Base-by-base conservation (phyloP, 2,888 invertebrate genomes). In the Fragum sueziense region DNA sequence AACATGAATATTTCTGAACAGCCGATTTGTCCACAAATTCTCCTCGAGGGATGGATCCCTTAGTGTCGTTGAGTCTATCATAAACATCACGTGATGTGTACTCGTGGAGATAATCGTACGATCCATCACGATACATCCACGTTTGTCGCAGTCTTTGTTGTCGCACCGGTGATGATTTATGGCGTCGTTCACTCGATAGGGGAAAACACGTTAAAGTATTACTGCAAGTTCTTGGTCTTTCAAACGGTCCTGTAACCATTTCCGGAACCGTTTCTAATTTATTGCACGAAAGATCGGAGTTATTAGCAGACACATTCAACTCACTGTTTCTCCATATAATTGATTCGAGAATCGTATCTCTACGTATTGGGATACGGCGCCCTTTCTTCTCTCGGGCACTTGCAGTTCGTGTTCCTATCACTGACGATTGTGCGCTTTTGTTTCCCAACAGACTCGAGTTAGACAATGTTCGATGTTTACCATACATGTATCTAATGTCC, bases 201-300 rank as follows among this genome's bases (percentile, higher is more conserved):
- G 65, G 65, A 41, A 41, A 65, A 25, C 65, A 65, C 1, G 65
- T 65, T 14, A 65, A 41, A 25, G 65, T 65, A 27, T 65, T 65
- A 22, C 11, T 20, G 41, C 20, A 27, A n/a, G 7, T 20, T 52
- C 7, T n/a, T 11, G 52, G 20, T 6, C 52, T 52, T 22, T 41
- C n/a, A n/a, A n/a, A n/a, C n/a, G n/a, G n/a, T n/a, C n/a, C n/a
- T n/a, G n/a, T 9, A 37, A 37, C 14, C 37, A 37, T 37, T 14
- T 37, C 37, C 37, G 14, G 37, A 9, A 37, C 37, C 14, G 37
- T 37, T 37, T 37, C 7, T 14, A 37, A 37, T 6, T 37, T 14
- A 37, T 9, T 6, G 37, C 14, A 9, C 14, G 37, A 14, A 20
- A 47, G 3, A n/a, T 47, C 3, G 14, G 4, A 20, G 47, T 20